These are phyloP conservation scores for Hirundichthys speculiger DNA, from an alignment of 2,113 vertebrate genomes.

Conservation along the genomic window DNA sequence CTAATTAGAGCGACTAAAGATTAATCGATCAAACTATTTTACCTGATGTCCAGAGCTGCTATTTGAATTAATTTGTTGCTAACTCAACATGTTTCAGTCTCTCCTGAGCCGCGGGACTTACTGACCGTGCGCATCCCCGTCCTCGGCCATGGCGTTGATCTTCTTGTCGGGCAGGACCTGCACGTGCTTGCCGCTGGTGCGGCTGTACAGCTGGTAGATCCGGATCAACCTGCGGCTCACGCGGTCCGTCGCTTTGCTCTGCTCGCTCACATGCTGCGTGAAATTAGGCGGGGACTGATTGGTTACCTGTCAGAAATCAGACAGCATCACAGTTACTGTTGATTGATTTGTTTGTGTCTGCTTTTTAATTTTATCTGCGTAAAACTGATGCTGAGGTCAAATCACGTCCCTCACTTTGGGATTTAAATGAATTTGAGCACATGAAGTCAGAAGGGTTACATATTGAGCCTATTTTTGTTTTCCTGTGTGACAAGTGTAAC, in stretches of 20 bases:
- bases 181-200: slow-evolving; percentile 98
- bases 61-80: too few relatives aligned
- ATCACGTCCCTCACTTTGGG: too few relatives aligned
- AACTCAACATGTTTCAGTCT: too few relatives aligned
- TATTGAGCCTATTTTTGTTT: slow-evolving; percentile 22
- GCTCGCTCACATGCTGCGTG: slow-evolving; percentile 99
- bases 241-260: slow-evolving; percentile 98
- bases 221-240: slow-evolving; percentile 96
- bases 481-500: slow-evolving; percentile 34
- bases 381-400: neutral
- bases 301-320: slow-evolving; percentile 99
- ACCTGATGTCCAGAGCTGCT: too few relatives aligned
- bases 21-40: neutral
- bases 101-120: neutral
- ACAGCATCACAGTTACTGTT: slow-evolving; percentile 70
- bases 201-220: slow-evolving; percentile 99
- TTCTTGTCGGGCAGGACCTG: slow-evolving; percentile 98
- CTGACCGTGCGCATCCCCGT: slow-evolving; percentile 95
- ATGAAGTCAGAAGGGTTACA: neutral
- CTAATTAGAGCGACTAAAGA: too few relatives aligned
- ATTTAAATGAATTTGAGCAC: too few relatives aligned
- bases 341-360: neutral
- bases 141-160: slow-evolving; percentile 99
- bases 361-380: neutral
- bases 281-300: slow-evolving; percentile 99